A percentile compares a stretch with the other conserved stretches of the same genome.
phyloP scores from a whole-genome alignment of 1,140 invertebrate genomes.

The Pomacea maculata region DNA sequence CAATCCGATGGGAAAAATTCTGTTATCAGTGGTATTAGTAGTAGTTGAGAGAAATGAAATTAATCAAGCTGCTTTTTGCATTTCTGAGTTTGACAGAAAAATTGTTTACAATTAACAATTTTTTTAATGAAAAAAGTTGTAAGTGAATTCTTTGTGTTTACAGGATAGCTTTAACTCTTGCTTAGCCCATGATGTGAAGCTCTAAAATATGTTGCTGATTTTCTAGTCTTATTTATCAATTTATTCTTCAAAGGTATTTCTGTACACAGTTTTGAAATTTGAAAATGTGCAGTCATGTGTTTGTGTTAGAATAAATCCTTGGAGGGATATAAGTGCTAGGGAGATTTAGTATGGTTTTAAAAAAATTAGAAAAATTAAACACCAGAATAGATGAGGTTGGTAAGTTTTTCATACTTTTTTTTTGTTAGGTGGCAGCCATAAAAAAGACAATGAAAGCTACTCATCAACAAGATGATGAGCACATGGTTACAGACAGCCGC shows the following conservation, averaged over 20 bases:
- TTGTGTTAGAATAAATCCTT: no score
- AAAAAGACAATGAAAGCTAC: constrained; percentile 82
- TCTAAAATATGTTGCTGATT: not conserved
- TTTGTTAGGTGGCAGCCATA: constrained; percentile 76
- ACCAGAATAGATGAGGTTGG: not conserved
- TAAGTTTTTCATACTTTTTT: not conserved
- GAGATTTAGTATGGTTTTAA: not conserved
- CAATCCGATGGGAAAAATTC: no score
- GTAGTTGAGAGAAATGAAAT: no score
- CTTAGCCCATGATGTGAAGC: not conserved
- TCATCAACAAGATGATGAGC: constrained; percentile 63
- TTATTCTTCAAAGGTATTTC: not conserved
- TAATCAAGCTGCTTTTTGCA: no score
- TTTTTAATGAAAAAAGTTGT: not conserved
- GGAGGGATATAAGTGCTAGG: not conserved
- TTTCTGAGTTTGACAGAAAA: not conserved
- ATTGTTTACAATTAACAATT: not conserved
- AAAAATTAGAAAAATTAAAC: not conserved
- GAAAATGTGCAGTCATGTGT: no score
- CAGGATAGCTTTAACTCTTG: not conserved
- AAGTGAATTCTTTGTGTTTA: not conserved
- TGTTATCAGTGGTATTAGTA: no score
- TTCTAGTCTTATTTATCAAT: not conserved
- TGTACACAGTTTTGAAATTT: no score
- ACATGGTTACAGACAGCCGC: constrained; percentile 69